A percentile compares a stretch with the other conserved stretches of the same genome.
Conservation (phyloP, 2,888 invertebrate genomes). For the Drosophila demipolita region DNA sequence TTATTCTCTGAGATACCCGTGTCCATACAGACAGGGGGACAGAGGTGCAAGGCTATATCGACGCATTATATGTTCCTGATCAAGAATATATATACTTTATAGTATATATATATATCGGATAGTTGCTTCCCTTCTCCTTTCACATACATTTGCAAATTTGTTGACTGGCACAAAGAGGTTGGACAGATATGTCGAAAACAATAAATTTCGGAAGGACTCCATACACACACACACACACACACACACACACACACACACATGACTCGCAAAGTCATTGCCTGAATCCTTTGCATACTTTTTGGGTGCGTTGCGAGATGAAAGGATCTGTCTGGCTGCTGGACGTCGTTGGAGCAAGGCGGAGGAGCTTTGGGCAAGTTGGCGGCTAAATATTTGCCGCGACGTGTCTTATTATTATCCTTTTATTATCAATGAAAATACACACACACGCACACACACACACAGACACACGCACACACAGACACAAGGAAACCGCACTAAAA, state of each 20-base stretch:
- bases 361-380: slow-evolving; percentile 4
- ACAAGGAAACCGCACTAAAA: slow-evolving; percentile 42
- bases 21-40: too few species aligned
- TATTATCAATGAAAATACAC: slow-evolving; percentile 76
- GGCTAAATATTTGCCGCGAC: slow-evolving; percentile 73
- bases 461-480: not conserved
- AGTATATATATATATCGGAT: too few species aligned
- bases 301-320: slow-evolving; percentile 62
- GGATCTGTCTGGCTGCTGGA: slow-evolving; percentile 48
- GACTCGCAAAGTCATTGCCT: too few species aligned
- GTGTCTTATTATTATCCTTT: slow-evolving; percentile 78
- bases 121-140: too few species aligned
- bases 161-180: too few species aligned
- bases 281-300: too few species aligned
- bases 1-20: too few species aligned
- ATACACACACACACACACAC: slow-evolving; percentile 1
- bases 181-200: slow-evolving; percentile 66
- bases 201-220: slow-evolving; percentile 64
- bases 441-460: slow-evolving; percentile 2
- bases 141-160: too few species aligned
- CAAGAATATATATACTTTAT: too few species aligned
- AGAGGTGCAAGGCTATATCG: too few species aligned
- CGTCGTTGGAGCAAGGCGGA: slow-evolving; percentile 14
- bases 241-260: slow-evolving; percentile 1
- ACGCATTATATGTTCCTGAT: too few species aligned